A percentile compares a stretch with the other conserved stretches of the same genome.
Evolutionary conservation across 2,113 vertebrate genomes (phyloP).

Genomic region (Ondatra zibethicus): DNA sequence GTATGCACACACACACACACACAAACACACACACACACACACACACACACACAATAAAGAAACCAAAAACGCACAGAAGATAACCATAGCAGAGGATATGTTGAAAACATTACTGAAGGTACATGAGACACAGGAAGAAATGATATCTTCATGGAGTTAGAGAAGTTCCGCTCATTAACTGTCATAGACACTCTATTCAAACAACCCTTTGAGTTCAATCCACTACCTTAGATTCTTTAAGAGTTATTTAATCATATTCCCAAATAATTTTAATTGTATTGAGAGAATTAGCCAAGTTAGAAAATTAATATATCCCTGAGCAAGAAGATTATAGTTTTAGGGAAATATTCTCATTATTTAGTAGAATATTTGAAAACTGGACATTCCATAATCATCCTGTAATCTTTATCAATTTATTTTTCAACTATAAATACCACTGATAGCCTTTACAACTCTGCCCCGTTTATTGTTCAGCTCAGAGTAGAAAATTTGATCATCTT

Average conservation of each 20-base stretch:
- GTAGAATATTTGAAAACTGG: not conserved
- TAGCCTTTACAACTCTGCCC: not conserved
- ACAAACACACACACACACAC: not conserved
- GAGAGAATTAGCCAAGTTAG: not conserved
- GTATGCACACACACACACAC: not conserved
- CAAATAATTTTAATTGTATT: conserved; percentile 12
- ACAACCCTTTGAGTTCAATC: not conserved
- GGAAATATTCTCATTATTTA: conserved; percentile 12
- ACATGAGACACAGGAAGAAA: not conserved
- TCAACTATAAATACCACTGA: not conserved
- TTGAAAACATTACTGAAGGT: not conserved
- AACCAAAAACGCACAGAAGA: not conserved
- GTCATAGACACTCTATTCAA: not conserved
- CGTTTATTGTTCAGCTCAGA: not conserved
- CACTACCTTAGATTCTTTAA: not conserved
- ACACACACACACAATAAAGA: not conserved
- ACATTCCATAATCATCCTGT: conserved; percentile 15
- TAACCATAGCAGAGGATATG: not conserved
- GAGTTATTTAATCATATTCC: not conserved
- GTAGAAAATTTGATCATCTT: conserved; percentile 10
- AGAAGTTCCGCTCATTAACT: not conserved
- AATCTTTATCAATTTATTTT: not conserved
- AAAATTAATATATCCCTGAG: not conserved
- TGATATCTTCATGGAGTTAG: not conserved
- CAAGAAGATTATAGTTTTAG: not conserved